Evolutionary conservation across 1,140 invertebrate species (phyloP).

Genomic region (Drosophila prosaltans): DNA sequence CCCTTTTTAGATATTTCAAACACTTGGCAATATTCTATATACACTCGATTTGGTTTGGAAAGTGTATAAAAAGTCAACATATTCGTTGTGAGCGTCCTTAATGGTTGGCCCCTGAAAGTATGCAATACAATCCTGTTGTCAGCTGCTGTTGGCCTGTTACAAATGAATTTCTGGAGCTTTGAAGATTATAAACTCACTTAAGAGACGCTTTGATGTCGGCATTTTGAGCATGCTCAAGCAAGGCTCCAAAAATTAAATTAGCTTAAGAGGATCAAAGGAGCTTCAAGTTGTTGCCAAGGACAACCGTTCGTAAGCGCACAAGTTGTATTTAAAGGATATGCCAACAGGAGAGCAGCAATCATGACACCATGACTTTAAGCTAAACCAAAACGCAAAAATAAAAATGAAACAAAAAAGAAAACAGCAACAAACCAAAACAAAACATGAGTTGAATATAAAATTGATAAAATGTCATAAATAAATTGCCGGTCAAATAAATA

Average conservation of each 20-base stretch:
- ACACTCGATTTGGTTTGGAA: neutral
- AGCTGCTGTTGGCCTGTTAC: slow-evolving; percentile 59
- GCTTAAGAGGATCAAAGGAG: slow-evolving; percentile 76
- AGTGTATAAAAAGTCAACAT: slow-evolving; percentile 4
- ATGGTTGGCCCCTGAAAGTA: slow-evolving; percentile 24
- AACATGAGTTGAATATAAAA: slow-evolving; percentile 46
- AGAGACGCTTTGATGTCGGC: slow-evolving; percentile 77
- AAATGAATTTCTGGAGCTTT: slow-evolving; percentile 82
- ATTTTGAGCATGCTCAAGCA: slow-evolving; percentile 62
- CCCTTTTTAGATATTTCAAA: neutral
- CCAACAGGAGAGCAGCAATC: slow-evolving; percentile 70
- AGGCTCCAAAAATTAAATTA: slow-evolving; percentile 53
- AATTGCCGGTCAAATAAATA: slow-evolving; percentile 71
- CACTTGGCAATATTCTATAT: neutral
- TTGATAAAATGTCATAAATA: slow-evolving; percentile 75
- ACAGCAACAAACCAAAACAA: neutral
- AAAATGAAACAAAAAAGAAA: slow-evolving; percentile 8
- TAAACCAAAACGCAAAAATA: neutral
- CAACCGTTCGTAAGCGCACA: slow-evolving; percentile 51
- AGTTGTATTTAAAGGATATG: slow-evolving; percentile 82
- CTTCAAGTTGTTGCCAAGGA: slow-evolving; percentile 44
- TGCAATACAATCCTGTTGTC: slow-evolving; percentile 31
- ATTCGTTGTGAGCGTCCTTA: neutral
- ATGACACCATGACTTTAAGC: neutral
- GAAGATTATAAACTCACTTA: slow-evolving; percentile 80